Base-by-base conservation (phyloP, 1,140 invertebrate species). In the Drosophila cardini region DNA sequence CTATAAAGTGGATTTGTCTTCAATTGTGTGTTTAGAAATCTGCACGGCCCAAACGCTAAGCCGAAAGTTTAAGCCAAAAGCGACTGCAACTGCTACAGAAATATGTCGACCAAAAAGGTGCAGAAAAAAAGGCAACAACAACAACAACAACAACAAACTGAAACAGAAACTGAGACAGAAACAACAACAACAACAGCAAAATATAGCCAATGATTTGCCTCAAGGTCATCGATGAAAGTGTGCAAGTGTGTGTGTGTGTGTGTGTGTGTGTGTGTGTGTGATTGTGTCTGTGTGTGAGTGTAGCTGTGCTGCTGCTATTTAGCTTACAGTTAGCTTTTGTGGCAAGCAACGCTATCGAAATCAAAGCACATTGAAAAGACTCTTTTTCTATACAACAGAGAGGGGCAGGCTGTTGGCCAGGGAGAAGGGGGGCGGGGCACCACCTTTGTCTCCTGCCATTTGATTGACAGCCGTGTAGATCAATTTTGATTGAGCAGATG, bases 141-240 rank as follows among this genome's bases (percentile, higher is more conserved):
- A 62, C 45, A 32, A 18, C 40, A 38, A 46, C 36, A 69, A 65
- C 61, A 71, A 45, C 63, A 58, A 48, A 30, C n/a, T n/a, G n/a
- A n/a, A n/a, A n/a, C 61, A 72, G 50, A 65, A 61, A 70, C 48
- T 56, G 56, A 63, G 18, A 45, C 50, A 48, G 45, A 48, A 48
- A 26, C 62, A 16, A 52, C 34, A 42, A 21, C 40, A 38, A 46
- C 38, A 69, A 65, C 61, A 72, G 40, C 63, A 58, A 48, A 36
- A 64, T 61, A 57, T 65, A 64, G 57, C 48, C 45, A 63, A 30
- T 48, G 46, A 65, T 56, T 76, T 53, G 75, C 75, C 3, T 74
- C 87, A 90, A 90, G 87, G 87, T 90, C 87, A 90, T 62, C 87
- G 87, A 90, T 90, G 87, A 90, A 90, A 90, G 87, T 90, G 45